Evolutionary conservation across 1,140 invertebrate species (phyloP), one percentile per base, ranked within the genome.

Genomic region (Saxidomus purpurata): DNA sequence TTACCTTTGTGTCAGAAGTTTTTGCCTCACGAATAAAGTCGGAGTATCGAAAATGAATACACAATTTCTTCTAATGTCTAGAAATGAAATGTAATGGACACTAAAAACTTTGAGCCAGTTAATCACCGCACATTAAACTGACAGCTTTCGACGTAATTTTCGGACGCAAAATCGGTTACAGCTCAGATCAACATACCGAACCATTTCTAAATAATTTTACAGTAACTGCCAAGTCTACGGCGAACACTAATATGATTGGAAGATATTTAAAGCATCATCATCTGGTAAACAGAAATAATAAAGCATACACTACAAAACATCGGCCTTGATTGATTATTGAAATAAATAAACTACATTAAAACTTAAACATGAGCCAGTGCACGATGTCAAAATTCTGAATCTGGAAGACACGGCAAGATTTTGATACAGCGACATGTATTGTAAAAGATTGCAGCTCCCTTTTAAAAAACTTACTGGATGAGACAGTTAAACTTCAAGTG

Each of bases 91-190:
- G 31, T 40, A 28, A 71, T 40, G 1, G 34, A n/a, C n/a, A 71
- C 25, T 71, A 43, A 28, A 71, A 36, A 38, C 67, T 71, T 36
- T 11, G 36, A 71, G 36, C 34, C 34, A 38, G 59, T 63, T 28
- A 71, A 71, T 71, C 34, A 71, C 67, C 36, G 22, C 34, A 28
- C 34, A 71, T 71, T 71, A 71, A 71, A 71, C 67, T 71, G 67
- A 71, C 67, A 71, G 67, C 25, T 71, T 36, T 38, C 36, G 34
- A 9, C 67, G 67, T 38, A 71, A 38, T 43, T 71, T 71, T 71
- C 67, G 67, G 67, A 36, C 67, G 67, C 67, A 71, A 36, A 71
- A 38, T 71, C 67, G 67, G 67, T 40, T 71, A 71, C 67, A 71
- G 67, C 38, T 2, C 31, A 36, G 67, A 19, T 71, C 67, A 38